phyloP scores from a whole-genome alignment of 1,140 invertebrate genomes.

The Cryptotermes secundus region DNA sequence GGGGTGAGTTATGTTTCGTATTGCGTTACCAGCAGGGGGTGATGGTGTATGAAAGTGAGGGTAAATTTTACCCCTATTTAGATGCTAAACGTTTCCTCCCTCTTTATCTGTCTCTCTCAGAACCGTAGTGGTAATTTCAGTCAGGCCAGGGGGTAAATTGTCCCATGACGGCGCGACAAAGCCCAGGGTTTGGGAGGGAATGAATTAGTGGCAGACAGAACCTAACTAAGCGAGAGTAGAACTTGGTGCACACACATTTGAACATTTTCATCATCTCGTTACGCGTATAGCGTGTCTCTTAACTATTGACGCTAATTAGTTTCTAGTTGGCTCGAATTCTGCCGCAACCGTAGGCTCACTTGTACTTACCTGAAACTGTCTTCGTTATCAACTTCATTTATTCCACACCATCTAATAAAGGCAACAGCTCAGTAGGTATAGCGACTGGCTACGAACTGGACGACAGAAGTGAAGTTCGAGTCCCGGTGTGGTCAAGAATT shows the following conservation, averaged over 20 bases:
- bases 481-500: too few species aligned
- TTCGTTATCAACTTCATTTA: too few species aligned
- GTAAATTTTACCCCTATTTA: conserved; percentile 12
- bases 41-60: neutral
- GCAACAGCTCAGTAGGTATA: too few species aligned
- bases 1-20: neutral
- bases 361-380: too few species aligned
- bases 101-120: conserved; percentile 5
- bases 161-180: conserved; percentile 9
- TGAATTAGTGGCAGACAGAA: conserved; percentile 6
- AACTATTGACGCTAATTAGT: neutral
- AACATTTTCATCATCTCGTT: conserved; percentile 9
- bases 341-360: too few species aligned
- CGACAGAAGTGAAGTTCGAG: too few species aligned
- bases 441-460: too few species aligned
- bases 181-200: neutral
- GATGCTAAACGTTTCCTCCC: conserved; percentile 9
- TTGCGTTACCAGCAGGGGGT: conserved; percentile 1
- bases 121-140: conserved; percentile 19
- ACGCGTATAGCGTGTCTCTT: neutral
- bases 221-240: conserved; percentile 14
- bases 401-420: too few species aligned
- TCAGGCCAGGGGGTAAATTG: conserved; percentile 9
- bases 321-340: neutral
- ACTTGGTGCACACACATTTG: conserved; percentile 15